Base-by-base conservation (phyloP, 2,113 vertebrate species). In the Seriola dumerili region DNA sequence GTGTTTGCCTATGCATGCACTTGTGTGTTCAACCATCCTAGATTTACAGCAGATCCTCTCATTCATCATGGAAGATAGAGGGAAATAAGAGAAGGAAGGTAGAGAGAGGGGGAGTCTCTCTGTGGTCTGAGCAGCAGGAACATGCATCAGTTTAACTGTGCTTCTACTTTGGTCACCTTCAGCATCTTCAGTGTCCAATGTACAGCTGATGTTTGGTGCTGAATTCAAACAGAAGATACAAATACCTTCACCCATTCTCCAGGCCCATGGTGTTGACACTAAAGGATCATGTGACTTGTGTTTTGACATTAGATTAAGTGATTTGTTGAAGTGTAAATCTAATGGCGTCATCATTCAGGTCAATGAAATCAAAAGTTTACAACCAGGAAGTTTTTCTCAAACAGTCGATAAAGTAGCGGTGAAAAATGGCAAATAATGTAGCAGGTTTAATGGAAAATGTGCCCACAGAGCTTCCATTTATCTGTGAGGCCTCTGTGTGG, bases 31-130 rank as follows among this genome's bases (percentile, higher is more conserved):
- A 65, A 78, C 29, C 77, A 90, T 81, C 78, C 89, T 80, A 90
- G 88, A 91, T 88, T 91, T 88, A 91, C 83, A 71, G 73, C 64
- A 23, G 50, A 76, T 82, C 75, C 40, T 57, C 80, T 92, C 91
- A 86, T 91, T 84, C 84, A 88, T 92, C 84, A 91, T 71, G 65
- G 63, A 70, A 81, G 63, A 85, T 4, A 65, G 62, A 74, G 58
- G 46, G 54, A 76, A 68, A 85, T 85, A 75, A 68, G 62, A 59
- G 63, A 44, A 32, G 55, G 14, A 66, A 14, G 44, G 3, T 13
- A 65, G 36, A 61, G 61, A 75, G 21, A 23, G 16, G 54, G 4
- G 36, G 19, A 84, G 63, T 46, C 66, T 69, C 29, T 74, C 23
- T 73, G 62, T 68, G 61, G 32, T 77, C 59, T 68, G 64, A 65